Conservation (phyloP, 2,113 vertebrate species). For the Riparia riparia region DNA sequence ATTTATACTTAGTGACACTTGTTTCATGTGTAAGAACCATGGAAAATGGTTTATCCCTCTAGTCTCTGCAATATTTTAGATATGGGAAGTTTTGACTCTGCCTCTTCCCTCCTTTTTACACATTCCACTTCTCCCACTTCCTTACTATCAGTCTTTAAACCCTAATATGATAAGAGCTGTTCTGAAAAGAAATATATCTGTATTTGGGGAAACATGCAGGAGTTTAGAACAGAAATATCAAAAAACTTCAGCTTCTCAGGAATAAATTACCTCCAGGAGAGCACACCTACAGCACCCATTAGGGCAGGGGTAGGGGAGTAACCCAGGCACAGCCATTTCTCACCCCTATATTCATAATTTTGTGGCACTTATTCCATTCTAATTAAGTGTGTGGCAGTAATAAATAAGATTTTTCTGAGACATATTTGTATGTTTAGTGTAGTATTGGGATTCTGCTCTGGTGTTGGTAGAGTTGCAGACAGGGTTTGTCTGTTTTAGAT, state of each 20-base stretch:
- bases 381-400: background rate
- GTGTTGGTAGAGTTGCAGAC: background rate
- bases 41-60: background rate
- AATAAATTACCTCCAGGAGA: background rate
- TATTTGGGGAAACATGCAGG: background rate
- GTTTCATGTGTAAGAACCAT: fast-evolving
- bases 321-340: background rate
- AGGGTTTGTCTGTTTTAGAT: background rate
- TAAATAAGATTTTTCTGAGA: background rate
- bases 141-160: background rate
- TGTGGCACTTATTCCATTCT: background rate
- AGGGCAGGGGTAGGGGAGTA: fast-evolving
- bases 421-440: background rate
- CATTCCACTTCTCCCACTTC: fast-evolving
- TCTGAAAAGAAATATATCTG: background rate
- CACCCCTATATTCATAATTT: background rate
- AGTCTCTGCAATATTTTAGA: background rate
- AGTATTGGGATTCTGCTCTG: background rate
- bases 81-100: fast-evolving
- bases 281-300: too few relatives aligned
- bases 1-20: background rate
- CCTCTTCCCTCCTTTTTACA: background rate
- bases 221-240: background rate
- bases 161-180: background rate
- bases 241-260: fast-evolving